Conservation (phyloP, 2,888 invertebrate genomes). For the Labia minor region DNA sequence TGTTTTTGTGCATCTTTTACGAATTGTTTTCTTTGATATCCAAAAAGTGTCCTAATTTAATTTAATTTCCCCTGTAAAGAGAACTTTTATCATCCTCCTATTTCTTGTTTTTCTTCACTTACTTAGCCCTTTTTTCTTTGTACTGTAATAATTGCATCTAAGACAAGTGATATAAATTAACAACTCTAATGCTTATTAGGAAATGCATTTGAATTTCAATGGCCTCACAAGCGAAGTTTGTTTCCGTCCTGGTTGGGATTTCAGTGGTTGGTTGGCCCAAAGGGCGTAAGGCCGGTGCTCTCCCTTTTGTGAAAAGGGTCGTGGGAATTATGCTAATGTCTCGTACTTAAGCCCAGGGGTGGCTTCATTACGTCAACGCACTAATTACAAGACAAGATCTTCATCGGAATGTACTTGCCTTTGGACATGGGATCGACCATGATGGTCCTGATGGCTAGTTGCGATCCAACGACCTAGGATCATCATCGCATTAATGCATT, state of each 20-base stretch:
- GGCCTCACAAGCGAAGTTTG: background rate
- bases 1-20: background rate
- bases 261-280: background rate
- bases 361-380: background rate
- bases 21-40: conserved; percentile 9
- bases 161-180: conserved; percentile 5
- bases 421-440: background rate
- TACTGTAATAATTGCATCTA: background rate
- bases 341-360: background rate
- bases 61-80: background rate
- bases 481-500: too few relatives aligned
- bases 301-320: conserved; percentile 13
- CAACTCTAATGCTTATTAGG: conserved; percentile 13
- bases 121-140: background rate
- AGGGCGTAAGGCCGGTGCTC: background rate
- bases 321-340: conserved; percentile 7
- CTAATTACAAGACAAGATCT: background rate
- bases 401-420: too few relatives aligned
- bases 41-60: background rate
- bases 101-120: too few relatives aligned
- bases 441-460: too few relatives aligned
- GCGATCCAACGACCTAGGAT: too few relatives aligned
- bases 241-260: background rate
- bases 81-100: background rate
- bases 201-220: conserved; percentile 7